Conservation (phyloP, 2,113 vertebrate species). For the Daubentonia madagascariensis region DNA sequence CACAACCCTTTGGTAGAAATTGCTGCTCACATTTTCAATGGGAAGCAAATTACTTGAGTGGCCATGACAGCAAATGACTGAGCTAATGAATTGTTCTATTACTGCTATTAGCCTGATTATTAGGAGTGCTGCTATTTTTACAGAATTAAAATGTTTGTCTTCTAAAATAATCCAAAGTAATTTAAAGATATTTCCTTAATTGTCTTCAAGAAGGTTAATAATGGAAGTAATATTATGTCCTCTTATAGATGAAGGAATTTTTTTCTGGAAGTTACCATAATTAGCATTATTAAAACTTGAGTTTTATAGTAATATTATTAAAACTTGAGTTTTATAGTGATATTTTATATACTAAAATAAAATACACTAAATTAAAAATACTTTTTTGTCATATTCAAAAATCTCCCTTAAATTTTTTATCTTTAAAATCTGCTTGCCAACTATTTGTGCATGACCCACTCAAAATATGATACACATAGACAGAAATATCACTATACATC, state of each 20-base stretch:
- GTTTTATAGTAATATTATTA: constrained; percentile 17
- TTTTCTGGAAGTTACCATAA: not conserved
- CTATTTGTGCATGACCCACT: not conserved
- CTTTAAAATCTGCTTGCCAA: constrained; percentile 20
- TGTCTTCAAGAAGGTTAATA: constrained; percentile 12
- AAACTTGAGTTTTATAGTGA: not conserved
- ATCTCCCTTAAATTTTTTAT: not conserved
- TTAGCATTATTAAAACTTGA: not conserved
- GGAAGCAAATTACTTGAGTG: not conserved
- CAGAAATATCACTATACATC: not conserved
- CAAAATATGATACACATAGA: not conserved
- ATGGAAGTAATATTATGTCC: not conserved
- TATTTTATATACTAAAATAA: constrained; percentile 29
- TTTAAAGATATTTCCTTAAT: not conserved
- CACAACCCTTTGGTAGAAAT: not conserved
- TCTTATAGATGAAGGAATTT: not conserved
- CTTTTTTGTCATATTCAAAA: not conserved
- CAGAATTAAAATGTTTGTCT: constrained; percentile 39
- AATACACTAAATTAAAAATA: constrained; percentile 28
- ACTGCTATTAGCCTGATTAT: not conserved
- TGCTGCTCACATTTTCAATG: not conserved
- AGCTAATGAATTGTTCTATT: not conserved
- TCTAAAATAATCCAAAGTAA: constrained; percentile 7
- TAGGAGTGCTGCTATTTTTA: not conserved
- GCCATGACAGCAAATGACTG: not conserved